Base-by-base conservation (phyloP, 2,113 vertebrate genomes). In the Pseudorasbora parva region DNA sequence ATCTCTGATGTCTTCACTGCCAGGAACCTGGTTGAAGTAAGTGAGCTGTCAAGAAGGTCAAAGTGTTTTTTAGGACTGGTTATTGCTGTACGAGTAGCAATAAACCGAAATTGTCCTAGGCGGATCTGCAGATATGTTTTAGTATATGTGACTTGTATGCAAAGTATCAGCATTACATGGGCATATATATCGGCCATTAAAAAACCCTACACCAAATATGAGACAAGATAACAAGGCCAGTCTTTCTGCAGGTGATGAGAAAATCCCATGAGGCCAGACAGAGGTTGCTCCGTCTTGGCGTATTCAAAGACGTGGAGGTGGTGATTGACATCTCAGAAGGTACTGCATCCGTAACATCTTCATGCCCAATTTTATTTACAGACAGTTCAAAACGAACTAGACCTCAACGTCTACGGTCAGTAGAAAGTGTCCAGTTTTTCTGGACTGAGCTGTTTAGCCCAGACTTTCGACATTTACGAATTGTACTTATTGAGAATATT, bases 221-320 rank as follows among this genome's bases (percentile, higher is more conserved):
- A 62, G 19, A 30, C 25, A 8, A 17, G 56, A 1, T 68, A 41
- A 41, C 10, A 45, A 72, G 3, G 30, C 66, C 8, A 57, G 41
- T 87, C 45, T 30, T 82, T 21, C 19, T 45, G 0, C 68, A 98
- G 97, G 97, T 99, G 12, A 99, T 99, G 97, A 95, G 94, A 30
- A 96, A 93, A 82, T 95, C 97, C 0, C 97, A 99, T 0, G 91
- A 97, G 17, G 97, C 97, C 85, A 94, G 97, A 23, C 96, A 97
- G 85, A 97, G 90, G 77, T 86, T 99, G 84, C 97, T 99, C 2
- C 96, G 96, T 0, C 91, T 99, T 0, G 98, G 98, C 1, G 95
- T 99, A 80, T 99, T 99, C 30, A 94, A 96, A 37, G 96, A 99
- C 1, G 97, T 99, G 68, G 97, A 99, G 7, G 98, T 99, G 59